Percentiles rank a stretch among this genome's conserved stretches.
These are phyloP conservation scores for Anhinga rufa DNA, from an alignment of 2,113 vertebrate species.

Conservation along the genomic window DNA sequence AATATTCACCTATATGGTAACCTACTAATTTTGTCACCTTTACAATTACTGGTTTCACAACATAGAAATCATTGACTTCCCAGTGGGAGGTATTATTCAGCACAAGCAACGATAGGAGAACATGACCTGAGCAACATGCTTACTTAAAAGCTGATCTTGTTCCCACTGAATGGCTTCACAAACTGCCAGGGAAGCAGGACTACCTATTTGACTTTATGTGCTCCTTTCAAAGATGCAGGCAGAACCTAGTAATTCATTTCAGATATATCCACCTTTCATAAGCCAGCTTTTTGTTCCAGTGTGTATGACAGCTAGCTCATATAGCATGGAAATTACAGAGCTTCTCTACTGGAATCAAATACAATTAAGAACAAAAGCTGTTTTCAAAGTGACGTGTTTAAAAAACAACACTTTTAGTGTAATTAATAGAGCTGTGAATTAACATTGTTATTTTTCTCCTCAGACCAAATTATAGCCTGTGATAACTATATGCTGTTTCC, in stretches of 20 bases:
- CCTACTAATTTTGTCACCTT: background rate
- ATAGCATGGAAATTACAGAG: background rate
- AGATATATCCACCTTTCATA: background rate
- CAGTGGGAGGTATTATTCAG: background rate
- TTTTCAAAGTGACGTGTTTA: background rate
- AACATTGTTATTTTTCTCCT: background rate
- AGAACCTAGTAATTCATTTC: background rate
- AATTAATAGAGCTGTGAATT: background rate
- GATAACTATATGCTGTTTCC: background rate
- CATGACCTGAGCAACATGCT: background rate
- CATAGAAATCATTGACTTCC: background rate
- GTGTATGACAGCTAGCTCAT: background rate
- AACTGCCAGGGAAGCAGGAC: background rate
- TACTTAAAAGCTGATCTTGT: background rate
- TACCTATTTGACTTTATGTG: background rate
- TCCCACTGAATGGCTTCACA: background rate
- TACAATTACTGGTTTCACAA: background rate
- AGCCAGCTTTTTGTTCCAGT: background rate
- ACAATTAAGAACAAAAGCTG: background rate
- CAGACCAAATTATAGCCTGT: background rate
- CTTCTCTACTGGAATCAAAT: background rate
- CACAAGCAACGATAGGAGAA: background rate
- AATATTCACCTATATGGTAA: background rate
- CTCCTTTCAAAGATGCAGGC: background rate
- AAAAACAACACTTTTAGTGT: background rate